Evolutionary conservation across 2,888 invertebrate species (phyloP), one percentile per base, ranked within the genome.

Genomic region (Machimus atricapillus): DNA sequence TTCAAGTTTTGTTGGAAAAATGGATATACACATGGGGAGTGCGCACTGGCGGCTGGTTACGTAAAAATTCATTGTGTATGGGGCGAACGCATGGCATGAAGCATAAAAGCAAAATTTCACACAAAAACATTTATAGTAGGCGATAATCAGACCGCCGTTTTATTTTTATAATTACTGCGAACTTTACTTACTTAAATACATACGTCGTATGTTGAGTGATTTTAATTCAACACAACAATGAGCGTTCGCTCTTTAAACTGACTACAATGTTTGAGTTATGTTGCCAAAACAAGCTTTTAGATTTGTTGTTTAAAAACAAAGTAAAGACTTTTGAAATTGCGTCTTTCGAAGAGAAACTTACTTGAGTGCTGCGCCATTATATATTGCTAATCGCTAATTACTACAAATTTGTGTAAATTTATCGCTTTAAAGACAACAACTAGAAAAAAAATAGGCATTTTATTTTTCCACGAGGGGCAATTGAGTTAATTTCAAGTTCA

Each of bases 41-140:
- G 79, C 79, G 79, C 79, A 52, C 52, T 79, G n/a, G 79, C 79
- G 1, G 14, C 27, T 66, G 79, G 43, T 79, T 79, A 79, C 79
- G 52, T 79, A 46, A 66, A 66, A 79, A 79, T 52, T 79, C 79
- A 79, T 79, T 79, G 79, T 79, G 52, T 27, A 79, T 79, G 52
- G 27, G 27, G 16, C 52, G 52, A 31, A 79, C 79, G 27, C 79
- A 79, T 52, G 16, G 31, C 46, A 43, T 8, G 27, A 79, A 52
- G 9, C 52, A 52, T 79, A 52, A 79, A 79, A 79, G 52, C 79
- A 66, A 66, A 66, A 66, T 66, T 66, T 66, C 79, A 79, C n/a
- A 79, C 6, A 52, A 23, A 76, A 66, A 66, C 66, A 66, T 66
- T 66, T 66, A 27, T 4, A 66, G 27, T 12, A 66, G 66, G 66